Evolutionary conservation across 2,888 invertebrate species (phyloP).

Genomic region (Spodoptera picta): DNA sequence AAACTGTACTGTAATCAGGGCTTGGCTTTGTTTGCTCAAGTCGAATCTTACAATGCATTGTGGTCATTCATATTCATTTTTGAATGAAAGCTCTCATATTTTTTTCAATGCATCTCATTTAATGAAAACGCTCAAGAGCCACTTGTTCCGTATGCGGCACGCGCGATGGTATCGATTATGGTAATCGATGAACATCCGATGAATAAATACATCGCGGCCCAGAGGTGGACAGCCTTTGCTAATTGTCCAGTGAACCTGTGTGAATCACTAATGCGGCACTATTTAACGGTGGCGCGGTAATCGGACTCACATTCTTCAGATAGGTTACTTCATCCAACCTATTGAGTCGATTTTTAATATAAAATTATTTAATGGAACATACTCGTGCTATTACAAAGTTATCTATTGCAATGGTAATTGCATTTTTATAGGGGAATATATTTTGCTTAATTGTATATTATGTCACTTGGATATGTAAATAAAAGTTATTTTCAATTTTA

Average conservation of each 20-base stretch:
- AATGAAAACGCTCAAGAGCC: slow-evolving; percentile 72
- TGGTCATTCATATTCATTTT: slow-evolving; percentile 38
- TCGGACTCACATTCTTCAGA: slow-evolving; percentile 69
- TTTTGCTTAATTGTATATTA: slow-evolving; percentile 40
- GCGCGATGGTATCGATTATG: slow-evolving; percentile 86
- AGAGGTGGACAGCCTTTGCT: slow-evolving; percentile 89
- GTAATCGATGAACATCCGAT: slow-evolving; percentile 88
- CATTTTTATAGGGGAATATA: slow-evolving; percentile 14
- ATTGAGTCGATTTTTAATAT: slow-evolving; percentile 47
- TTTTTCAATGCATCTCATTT: slow-evolving; percentile 73
- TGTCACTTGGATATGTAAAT: slow-evolving; percentile 40
- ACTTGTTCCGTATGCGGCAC: slow-evolving; percentile 84
- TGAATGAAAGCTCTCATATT: slow-evolving; percentile 58
- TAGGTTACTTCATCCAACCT: slow-evolving; percentile 52
- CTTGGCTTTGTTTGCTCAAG: slow-evolving; percentile 5
- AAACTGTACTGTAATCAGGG: not conserved
- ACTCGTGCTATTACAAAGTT: not conserved
- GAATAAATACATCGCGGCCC: slow-evolving; percentile 85
- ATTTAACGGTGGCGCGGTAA: slow-evolving; percentile 75
- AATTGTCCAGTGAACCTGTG: slow-evolving; percentile 86
- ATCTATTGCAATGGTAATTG: slow-evolving; percentile 31
- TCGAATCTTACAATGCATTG: slow-evolving; percentile 10
- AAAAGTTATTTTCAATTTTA: slow-evolving; percentile 41
- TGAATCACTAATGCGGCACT: slow-evolving; percentile 83
- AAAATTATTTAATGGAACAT: slow-evolving; percentile 38